Evolutionary conservation across 1,140 invertebrate species (phyloP), one percentile per base, ranked within the genome.

Genomic region (Linepithema humile): DNA sequence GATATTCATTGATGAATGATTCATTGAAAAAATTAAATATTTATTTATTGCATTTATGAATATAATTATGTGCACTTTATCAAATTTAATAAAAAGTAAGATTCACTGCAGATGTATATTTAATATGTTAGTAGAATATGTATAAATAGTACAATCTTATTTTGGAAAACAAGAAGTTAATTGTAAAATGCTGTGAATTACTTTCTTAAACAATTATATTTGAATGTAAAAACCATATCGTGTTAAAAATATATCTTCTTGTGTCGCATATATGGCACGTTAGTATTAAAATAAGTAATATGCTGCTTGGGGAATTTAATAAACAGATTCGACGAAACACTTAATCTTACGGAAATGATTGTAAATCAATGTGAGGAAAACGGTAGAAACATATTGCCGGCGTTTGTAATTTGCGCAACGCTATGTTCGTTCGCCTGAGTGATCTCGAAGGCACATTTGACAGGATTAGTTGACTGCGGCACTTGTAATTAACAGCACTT

Each of bases 401-500:
- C 62, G 75, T 69, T 78, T 45, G 62, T 69, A 78, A 69, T 69
- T 78, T 78, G 75, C 62, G 62, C 75, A 35, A 67, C 15, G 43
- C 38, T 55, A 53, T 35, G 62, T 29, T 55, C 45, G 75, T 23
- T 10, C 17, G 17, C 45, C 48, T 10, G 35, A 80, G 48, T 23
- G 75, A 80, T 80, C 64, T 80, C 50, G 38, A 55, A 80, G 35
- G 64, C 48, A 38, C 64, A 80, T 80, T 70, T 80, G 75, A 80
- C 64, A 69, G 38, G 26, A 80, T 70, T 80, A 80, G 62, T 70
- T 70, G 75, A 80, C 50, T 80, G 75, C 64, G 75, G 75, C 75
- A 70, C 64, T 80, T 80, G 75, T 80, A 80, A 80, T 80, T 80
- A 80, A 80, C 75, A 80, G 75, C 75, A 80, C 75, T 80, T 80